Evolutionary conservation across 2,113 vertebrate species (phyloP).

Genomic region (Clarias batrachus): DNA sequence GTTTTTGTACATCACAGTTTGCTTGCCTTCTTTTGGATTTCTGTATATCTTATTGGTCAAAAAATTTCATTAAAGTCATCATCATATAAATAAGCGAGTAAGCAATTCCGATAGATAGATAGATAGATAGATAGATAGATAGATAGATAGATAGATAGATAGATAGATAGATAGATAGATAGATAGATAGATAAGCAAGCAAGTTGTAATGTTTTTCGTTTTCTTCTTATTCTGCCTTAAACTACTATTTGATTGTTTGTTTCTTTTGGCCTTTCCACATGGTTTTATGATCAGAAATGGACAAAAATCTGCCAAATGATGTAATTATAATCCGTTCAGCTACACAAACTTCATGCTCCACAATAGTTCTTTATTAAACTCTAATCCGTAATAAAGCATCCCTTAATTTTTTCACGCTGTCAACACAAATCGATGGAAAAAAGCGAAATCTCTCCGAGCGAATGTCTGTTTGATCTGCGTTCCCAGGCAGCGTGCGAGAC

Average conservation of each 20-base stretch:
- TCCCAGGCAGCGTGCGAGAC: background rate
- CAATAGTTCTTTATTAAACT: background rate
- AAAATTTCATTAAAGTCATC: too few relatives aligned
- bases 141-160: too few relatives aligned
- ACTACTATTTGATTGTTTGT: background rate
- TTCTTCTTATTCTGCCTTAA: background rate
- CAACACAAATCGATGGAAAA: background rate
- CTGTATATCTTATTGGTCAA: too few relatives aligned
- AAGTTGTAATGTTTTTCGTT: background rate
- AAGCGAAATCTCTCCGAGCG: background rate
- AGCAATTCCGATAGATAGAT: too few relatives aligned
- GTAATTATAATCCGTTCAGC: background rate
- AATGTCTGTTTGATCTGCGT: background rate
- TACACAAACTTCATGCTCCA: background rate
- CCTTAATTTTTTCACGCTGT: background rate
- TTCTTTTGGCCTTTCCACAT: background rate
- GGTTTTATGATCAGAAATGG: background rate
- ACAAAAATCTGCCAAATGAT: background rate
- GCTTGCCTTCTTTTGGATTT: too few relatives aligned
- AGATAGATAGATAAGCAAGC: background rate
- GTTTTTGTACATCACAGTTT: too few relatives aligned
- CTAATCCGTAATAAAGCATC: background rate
- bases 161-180: background rate
- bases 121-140: too few relatives aligned
- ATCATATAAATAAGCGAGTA: too few relatives aligned